Evolutionary conservation across 2,888 invertebrate genomes (phyloP).

Genomic region (Deroplatys truncata): DNA sequence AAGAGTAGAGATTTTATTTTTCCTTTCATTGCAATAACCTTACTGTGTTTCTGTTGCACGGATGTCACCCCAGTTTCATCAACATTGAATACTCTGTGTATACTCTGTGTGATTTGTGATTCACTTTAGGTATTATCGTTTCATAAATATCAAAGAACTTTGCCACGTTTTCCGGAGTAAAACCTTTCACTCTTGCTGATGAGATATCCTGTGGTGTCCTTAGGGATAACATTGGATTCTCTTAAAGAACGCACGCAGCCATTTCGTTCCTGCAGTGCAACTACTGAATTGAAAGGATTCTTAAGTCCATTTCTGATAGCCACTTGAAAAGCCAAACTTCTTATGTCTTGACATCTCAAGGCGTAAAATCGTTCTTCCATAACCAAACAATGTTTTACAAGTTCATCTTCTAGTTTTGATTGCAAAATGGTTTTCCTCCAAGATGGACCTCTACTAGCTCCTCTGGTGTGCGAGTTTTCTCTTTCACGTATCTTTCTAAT

Average conservation of each 20-base stretch:
- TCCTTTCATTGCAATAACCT: constrained; percentile 37
- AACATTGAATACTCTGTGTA: neutral
- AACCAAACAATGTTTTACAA: neutral
- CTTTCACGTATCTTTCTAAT: no score
- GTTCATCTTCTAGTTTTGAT: neutral
- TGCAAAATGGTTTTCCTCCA: no score
- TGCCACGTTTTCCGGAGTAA: neutral
- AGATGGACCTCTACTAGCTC: no score
- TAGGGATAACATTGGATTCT: neutral
- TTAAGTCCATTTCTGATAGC: neutral
- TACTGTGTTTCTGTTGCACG: constrained; percentile 29
- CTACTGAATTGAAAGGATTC: neutral
- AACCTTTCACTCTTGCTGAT: neutral
- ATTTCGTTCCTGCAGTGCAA: neutral
- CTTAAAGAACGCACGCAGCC: neutral
- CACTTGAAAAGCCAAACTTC: no score
- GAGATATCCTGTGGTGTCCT: neutral
- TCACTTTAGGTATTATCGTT: neutral
- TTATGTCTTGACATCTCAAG: neutral
- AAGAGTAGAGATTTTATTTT: no score
- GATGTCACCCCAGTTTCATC: constrained; percentile 41
- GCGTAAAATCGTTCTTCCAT: neutral
- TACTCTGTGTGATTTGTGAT: no score
- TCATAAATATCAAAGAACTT: neutral
- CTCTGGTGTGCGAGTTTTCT: no score